Percentiles rank a stretch among this genome's conserved stretches.
phyloP scores from a whole-genome alignment of 1,140 invertebrate species.

The Drosophila sucinea region DNA sequence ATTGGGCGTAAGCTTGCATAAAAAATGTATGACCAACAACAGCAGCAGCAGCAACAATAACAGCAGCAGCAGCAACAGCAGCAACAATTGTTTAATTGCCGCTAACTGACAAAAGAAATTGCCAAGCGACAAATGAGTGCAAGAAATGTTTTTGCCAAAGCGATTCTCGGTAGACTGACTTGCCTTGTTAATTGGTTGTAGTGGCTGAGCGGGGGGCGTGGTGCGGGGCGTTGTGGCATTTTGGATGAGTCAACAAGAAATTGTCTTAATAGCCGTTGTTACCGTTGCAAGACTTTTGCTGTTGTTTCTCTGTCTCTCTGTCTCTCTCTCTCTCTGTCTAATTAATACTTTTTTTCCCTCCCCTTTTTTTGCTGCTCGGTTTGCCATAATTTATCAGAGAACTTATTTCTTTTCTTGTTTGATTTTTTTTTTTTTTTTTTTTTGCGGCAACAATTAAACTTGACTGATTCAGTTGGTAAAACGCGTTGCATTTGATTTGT shows the following conservation, averaged over 20 bases:
- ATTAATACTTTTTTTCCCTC: constrained; percentile 72
- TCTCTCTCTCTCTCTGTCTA: constrained; percentile 59
- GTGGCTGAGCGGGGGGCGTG: constrained; percentile 1
- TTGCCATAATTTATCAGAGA: constrained; percentile 71
- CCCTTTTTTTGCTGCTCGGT: constrained; percentile 15
- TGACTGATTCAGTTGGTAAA: constrained; percentile 73
- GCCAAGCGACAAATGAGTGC: constrained; percentile 73
- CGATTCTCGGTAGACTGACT: constrained; percentile 59
- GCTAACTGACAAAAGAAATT: constrained; percentile 72
- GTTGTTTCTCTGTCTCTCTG: constrained; percentile 26
- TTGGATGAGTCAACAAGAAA: constrained; percentile 78
- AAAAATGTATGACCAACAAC: constrained; percentile 64
- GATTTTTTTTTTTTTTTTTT: constrained; percentile 62
- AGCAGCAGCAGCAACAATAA: constrained; percentile 27
- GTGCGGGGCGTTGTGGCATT: not conserved
- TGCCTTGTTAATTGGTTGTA: not conserved
- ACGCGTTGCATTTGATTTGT: constrained; percentile 80
- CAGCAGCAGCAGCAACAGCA: constrained; percentile 31
- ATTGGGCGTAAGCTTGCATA: constrained; percentile 69
- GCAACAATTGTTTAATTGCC: constrained; percentile 75
- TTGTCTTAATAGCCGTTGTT: constrained; percentile 77
- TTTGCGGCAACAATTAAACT: constrained; percentile 68
- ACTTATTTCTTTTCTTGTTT: not conserved
- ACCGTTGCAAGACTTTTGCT: constrained; percentile 56
- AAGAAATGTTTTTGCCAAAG: constrained; percentile 55